Evolutionary conservation across 2,797 vertebrate species (phyloP).

Genomic region (Lithobates sylvaticus): DNA sequence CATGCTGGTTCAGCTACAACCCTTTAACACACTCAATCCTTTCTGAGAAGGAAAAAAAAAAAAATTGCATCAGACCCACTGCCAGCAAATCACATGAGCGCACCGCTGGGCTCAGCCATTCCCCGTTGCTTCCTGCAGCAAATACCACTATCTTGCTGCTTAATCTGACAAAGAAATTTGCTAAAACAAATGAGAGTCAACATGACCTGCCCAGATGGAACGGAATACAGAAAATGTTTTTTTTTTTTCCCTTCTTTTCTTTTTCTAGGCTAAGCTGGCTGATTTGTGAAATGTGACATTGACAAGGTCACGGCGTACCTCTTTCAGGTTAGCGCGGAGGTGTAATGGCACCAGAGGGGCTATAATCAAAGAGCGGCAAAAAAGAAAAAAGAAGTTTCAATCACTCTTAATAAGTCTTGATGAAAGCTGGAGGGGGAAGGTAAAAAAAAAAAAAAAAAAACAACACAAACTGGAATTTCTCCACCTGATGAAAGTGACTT

Average conservation of each 20-base stretch:
- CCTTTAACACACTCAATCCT: background rate
- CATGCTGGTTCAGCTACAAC: background rate
- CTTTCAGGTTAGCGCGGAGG: constrained; percentile 16
- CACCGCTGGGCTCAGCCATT: constrained; percentile 29
- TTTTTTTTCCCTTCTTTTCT: background rate
- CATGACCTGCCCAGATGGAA: constrained; percentile 48
- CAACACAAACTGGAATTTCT: constrained; percentile 31
- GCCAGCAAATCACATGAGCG: constrained; percentile 52
- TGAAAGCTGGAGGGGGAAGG: background rate
- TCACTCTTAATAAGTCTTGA: constrained; percentile 56
- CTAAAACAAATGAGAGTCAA: constrained; percentile 58
- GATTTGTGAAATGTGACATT: constrained; percentile 60
- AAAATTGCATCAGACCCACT: constrained; percentile 22
- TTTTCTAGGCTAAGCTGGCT: constrained; percentile 41
- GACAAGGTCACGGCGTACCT: constrained; percentile 47
- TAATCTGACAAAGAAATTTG: constrained; percentile 55
- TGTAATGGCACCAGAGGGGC: constrained; percentile 55
- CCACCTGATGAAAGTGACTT: constrained; percentile 28
- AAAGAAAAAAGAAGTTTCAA: constrained; percentile 44
- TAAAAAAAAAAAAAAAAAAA: background rate
- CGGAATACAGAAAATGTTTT: constrained; percentile 24
- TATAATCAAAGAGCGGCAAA: constrained; percentile 49
- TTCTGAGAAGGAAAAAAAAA: constrained; percentile 1
- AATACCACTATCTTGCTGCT: constrained; percentile 42
- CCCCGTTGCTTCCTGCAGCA: constrained; percentile 38